phyloP scores from a whole-genome alignment of 2,113 vertebrate genomes.

The Hirundichthys speculiger region DNA sequence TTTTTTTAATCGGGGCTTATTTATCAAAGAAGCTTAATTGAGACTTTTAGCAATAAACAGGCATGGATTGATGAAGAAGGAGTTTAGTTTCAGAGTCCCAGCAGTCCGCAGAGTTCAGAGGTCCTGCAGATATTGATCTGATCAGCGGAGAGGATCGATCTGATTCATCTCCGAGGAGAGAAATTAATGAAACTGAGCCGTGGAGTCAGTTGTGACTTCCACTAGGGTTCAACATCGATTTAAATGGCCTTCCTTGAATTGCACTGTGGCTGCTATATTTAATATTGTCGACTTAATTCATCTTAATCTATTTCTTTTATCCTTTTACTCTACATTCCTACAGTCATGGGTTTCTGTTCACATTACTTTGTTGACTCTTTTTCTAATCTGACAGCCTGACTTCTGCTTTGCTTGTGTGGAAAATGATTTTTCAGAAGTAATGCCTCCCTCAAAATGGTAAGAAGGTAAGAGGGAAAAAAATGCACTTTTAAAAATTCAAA shows the following conservation, averaged over 20 bases:
- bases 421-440: no score
- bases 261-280: background rate
- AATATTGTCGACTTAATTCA: background rate
- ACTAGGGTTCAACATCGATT: background rate
- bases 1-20: background rate
- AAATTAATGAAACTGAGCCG: slow-evolving; percentile 19
- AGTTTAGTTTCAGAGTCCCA: background rate
- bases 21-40: slow-evolving; percentile 12
- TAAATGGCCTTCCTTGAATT: background rate
- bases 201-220: slow-evolving; percentile 3
- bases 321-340: background rate
- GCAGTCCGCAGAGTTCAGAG: slow-evolving; percentile 25
- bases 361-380: background rate
- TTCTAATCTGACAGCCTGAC: no score
- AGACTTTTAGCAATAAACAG: background rate
- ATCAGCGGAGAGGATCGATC: slow-evolving; percentile 18
- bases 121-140: slow-evolving; percentile 41
- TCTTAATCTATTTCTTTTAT: background rate
- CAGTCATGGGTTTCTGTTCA: background rate
- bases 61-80: slow-evolving; percentile 1
- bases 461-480: no score
- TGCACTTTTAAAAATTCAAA: no score
- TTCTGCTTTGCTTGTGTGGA: no score
- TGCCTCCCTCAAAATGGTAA: no score
- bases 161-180: background rate